Conservation (phyloP, 2,113 vertebrate species). For the Plecturocebus donacophilus region DNA sequence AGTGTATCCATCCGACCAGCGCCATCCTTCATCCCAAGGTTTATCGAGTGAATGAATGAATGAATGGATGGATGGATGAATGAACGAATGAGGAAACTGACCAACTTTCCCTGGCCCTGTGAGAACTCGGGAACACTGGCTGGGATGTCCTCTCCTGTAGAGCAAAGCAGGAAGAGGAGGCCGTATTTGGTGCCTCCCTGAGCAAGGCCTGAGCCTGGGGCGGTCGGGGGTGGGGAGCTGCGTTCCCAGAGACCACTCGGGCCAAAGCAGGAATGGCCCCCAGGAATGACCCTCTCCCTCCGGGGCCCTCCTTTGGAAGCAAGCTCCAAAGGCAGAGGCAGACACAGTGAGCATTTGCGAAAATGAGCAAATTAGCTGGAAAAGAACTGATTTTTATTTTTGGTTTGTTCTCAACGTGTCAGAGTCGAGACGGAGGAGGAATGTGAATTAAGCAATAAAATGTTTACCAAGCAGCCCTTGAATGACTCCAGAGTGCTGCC, state of each 20-base stretch:
- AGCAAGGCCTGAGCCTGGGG: too few relatives aligned
- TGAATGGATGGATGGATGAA: not conserved
- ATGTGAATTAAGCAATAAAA: not conserved
- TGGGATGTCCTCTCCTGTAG: accelerated
- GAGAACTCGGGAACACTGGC: not conserved
- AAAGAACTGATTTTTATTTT: not conserved
- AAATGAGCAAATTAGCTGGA: not conserved
- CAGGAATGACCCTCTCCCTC: not conserved
- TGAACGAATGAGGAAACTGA: not conserved
- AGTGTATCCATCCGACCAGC: accelerated
- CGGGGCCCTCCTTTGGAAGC: not conserved
- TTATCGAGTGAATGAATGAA: not conserved
- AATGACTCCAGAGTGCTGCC: not conserved
- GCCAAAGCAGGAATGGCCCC: not conserved
- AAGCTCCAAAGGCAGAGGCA: not conserved
- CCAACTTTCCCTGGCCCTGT: accelerated
- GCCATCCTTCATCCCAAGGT: not conserved
- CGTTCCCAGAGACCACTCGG: not conserved
- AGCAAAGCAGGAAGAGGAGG: too few relatives aligned
- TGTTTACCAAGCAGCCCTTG: not conserved
- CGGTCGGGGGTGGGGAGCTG: not conserved
- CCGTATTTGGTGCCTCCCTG: not conserved
- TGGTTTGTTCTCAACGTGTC: not conserved
- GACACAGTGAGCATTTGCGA: not conserved
- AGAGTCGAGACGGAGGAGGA: not conserved